Conservation (phyloP, 2,797 vertebrate species). For the Syngnathus acus region DNA sequence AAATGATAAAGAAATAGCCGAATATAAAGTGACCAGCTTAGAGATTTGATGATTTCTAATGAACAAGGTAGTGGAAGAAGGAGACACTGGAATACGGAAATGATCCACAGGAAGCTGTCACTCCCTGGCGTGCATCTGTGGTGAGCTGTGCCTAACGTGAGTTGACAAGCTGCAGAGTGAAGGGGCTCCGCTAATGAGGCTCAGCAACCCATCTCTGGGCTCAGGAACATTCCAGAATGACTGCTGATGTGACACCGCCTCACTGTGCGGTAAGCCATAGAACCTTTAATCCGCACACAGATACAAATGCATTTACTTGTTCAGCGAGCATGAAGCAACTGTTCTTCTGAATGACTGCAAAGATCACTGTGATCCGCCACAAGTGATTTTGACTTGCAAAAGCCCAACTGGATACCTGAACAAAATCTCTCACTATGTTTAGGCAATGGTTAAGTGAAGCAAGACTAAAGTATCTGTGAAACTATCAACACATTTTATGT, state of each 20-base stretch:
- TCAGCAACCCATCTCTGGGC: conserved; percentile 74
- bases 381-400: conserved; percentile 34
- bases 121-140: conserved; percentile 67
- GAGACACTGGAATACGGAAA: conserved; percentile 45
- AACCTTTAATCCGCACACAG: conserved; percentile 54
- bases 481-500: conserved; percentile 72
- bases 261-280: conserved; percentile 48
- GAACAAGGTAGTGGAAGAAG: conserved; percentile 38
- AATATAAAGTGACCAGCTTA: background rate
- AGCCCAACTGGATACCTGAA: conserved; percentile 31
- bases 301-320: conserved; percentile 25
- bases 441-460: conserved; percentile 26
- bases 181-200: conserved; percentile 76
- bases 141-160: conserved; percentile 73
- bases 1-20: background rate
- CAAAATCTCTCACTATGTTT: conserved; percentile 25
- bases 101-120: conserved; percentile 51
- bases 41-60: background rate
- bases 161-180: conserved; percentile 76
- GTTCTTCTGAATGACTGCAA: conserved; percentile 44
- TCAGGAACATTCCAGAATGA: conserved; percentile 75
- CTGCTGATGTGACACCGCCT: conserved; percentile 69
- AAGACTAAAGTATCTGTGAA: conserved; percentile 69
- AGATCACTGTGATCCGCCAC: conserved; percentile 39
- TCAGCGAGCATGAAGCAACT: conserved; percentile 50